A percentile compares a stretch with the other conserved stretches of the same genome.
Conservation (phyloP, 2,113 vertebrate species). For the Paramisgurnus dabryanus region DNA sequence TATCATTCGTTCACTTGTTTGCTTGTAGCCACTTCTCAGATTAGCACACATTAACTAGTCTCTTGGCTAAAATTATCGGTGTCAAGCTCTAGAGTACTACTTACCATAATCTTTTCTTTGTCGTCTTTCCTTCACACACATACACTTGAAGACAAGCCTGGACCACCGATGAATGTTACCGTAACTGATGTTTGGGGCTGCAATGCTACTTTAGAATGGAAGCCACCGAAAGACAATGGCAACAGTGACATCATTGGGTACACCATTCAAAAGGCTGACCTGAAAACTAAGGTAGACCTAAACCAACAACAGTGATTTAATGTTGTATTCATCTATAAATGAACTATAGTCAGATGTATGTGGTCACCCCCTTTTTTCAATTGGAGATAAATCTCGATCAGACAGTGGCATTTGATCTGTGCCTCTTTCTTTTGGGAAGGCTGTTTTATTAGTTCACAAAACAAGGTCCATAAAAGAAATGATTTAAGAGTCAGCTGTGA, state of each 20-base stretch:
- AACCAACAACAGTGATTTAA: neutral
- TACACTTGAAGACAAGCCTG: slow-evolving; percentile 79
- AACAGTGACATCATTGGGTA: slow-evolving; percentile 86
- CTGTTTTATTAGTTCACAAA: neutral
- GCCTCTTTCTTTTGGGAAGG: neutral
- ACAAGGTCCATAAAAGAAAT: neutral
- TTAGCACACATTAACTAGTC: slow-evolving; percentile 25
- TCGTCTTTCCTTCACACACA: neutral
- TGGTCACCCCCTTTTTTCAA: neutral
- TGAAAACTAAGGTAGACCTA: slow-evolving; percentile 82
- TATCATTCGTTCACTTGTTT: slow-evolving; percentile 1
- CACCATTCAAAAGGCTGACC: slow-evolving; percentile 85
- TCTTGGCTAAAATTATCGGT: slow-evolving; percentile 24
- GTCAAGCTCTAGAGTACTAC: slow-evolving; percentile 25
- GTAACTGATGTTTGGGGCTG: slow-evolving; percentile 91
- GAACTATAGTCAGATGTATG: neutral
- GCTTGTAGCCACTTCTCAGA: slow-evolving; percentile 18
- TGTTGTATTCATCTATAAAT: neutral
- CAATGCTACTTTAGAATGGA: slow-evolving; percentile 86
- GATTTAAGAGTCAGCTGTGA: neutral
- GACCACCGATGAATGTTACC: slow-evolving; percentile 72
- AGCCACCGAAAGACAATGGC: slow-evolving; percentile 83
- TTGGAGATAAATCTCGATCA: too few species aligned
- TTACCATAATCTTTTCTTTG: neutral
- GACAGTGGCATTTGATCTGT: too few species aligned